Conservation (phyloP, 2,797 vertebrate species). For the Paratrypauchen microcephalus region DNA sequence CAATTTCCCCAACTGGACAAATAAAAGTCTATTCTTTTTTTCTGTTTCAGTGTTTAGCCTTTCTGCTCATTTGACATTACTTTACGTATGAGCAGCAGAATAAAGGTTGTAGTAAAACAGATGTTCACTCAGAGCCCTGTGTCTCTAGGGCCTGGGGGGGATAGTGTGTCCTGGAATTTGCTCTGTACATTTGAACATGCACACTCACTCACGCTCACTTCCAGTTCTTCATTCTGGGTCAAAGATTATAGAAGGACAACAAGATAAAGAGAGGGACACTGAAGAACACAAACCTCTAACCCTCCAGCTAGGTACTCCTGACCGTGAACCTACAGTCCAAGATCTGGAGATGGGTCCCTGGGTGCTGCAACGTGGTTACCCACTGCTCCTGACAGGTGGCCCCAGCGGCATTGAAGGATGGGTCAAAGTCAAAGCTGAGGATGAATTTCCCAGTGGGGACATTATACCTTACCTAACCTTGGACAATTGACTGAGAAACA, state of each 20-base stretch:
- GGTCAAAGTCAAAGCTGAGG: constrained; percentile 5
- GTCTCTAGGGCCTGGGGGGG: not conserved
- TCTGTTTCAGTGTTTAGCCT: not conserved
- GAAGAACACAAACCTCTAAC: not conserved
- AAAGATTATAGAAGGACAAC: not conserved
- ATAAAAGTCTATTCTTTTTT: not conserved
- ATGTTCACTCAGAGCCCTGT: not conserved
- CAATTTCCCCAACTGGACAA: not conserved
- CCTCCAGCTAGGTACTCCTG: constrained; percentile 1
- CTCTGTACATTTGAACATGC: not conserved
- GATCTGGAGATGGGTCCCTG: not conserved
- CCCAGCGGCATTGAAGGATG: constrained; percentile 1
- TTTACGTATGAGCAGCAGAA: not conserved
- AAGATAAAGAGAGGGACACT: constrained; percentile 5
- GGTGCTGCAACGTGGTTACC: not conserved
- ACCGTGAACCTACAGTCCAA: not conserved
- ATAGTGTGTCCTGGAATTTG: constrained; percentile 1
- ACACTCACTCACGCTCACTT: not conserved
- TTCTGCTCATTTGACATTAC: not conserved
- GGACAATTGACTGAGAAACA: not conserved
- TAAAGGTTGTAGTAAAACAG: constrained; percentile 2
- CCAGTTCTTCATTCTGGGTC: not conserved
- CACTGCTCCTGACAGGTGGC: not conserved
- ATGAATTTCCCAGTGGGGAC: too few relatives aligned
- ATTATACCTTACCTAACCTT: not conserved